phyloP scores from a whole-genome alignment of 2,888 invertebrate genomes.

The Ferrisia virgata region DNA sequence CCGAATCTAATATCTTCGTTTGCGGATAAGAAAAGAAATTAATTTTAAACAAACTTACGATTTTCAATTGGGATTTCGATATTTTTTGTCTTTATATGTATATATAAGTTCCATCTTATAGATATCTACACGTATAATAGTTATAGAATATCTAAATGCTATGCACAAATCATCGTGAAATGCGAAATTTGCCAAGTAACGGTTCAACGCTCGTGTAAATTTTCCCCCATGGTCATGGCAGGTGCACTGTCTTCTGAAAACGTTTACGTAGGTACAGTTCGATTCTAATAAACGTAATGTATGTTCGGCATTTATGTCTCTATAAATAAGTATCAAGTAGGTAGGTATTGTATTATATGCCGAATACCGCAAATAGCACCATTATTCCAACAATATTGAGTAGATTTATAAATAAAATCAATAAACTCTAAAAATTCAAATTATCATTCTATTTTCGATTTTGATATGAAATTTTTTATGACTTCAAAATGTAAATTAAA shows the following conservation, averaged over 20 bases:
- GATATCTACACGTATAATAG: no score
- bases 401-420: not conserved
- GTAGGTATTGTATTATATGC: not conserved
- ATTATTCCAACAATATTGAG: not conserved
- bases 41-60: not conserved
- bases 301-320: not conserved
- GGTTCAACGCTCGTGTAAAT: no score
- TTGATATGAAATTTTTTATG: not conserved
- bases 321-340: not conserved
- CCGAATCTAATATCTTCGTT: not conserved
- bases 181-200: no score
- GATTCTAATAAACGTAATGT: not conserved
- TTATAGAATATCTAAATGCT: no score
- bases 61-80: no score
- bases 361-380: not conserved
- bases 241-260: not conserved
- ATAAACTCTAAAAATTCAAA: not conserved
- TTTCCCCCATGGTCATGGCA: not conserved
- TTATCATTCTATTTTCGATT: not conserved
- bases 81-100: no score
- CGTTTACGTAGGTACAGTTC: no score
- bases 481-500: not conserved
- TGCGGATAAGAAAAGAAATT: not conserved
- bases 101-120: no score
- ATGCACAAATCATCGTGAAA: no score